Percentiles rank a stretch among this genome's conserved stretches.
phyloP scores from a whole-genome alignment of 2,888 invertebrate genomes.

The Zelleria hepariella region DNA sequence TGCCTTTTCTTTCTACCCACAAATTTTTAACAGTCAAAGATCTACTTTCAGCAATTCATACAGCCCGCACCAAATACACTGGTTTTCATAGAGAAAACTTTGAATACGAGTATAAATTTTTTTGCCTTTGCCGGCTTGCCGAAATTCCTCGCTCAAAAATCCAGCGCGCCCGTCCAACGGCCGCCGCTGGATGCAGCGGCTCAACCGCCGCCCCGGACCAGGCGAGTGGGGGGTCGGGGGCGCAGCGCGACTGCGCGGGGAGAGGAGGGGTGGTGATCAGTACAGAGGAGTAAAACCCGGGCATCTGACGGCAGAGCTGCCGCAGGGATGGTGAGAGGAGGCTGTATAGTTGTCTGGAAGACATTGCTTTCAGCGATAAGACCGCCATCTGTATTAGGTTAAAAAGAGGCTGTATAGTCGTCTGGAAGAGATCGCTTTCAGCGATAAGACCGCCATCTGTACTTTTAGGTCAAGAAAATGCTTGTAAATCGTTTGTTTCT shows the following conservation, averaged over 20 bases:
- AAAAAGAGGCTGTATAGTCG: too few species aligned
- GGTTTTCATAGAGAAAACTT: too few species aligned
- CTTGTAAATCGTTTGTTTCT: too few species aligned
- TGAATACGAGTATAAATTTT: too few species aligned
- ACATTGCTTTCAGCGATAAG: too few species aligned
- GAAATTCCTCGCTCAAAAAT: too few species aligned
- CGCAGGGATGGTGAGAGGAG: conserved; percentile 27
- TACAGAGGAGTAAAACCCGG: conserved; percentile 58
- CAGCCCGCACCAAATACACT: not conserved
- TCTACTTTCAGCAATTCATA: not conserved
- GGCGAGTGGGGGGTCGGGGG: conserved; percentile 24
- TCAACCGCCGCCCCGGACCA: not conserved
- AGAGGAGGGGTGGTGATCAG: conserved; percentile 31
- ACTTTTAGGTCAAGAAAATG: too few species aligned
- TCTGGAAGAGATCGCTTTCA: too few species aligned
- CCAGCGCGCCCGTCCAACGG: not conserved
- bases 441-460: too few species aligned
- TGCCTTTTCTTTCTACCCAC: not conserved
- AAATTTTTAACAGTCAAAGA: not conserved
- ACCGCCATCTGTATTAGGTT: too few species aligned
- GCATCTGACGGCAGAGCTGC: conserved; percentile 36
- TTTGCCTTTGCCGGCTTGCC: too few species aligned
- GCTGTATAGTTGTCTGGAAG: too few species aligned
- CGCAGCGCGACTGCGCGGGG: conserved; percentile 25
- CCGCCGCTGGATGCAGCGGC: not conserved